Evolutionary conservation across 2,888 invertebrate genomes (phyloP), one percentile per base, ranked within the genome.

Genomic region (Gnatocerus cornutus): DNA sequence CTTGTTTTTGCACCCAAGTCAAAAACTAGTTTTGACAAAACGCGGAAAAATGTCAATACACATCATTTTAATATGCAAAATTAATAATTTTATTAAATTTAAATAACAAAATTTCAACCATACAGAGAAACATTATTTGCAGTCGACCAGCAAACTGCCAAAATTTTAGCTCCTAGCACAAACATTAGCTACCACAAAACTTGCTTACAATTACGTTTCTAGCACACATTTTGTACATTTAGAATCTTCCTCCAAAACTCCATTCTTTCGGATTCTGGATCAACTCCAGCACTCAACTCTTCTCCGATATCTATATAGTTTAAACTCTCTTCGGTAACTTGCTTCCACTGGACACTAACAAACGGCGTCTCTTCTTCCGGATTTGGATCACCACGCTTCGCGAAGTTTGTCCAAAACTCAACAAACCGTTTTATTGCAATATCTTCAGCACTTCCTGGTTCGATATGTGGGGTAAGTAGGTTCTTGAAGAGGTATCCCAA

Each of bases 401-500:
- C 81, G 66, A 82, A 82, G 71, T 80, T 80, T 0, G 78, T 76
- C 82, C 82, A 82, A 8, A 81, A 45, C 52, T 72, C 77, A 6
- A 77, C 68, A 59, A 81, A 74, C 21, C 77, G 71, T 52, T 73
- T 71, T 21, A 80, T 64, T 5, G 73, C 64, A 12, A 71, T 52
- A 21, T 79, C 79, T 74, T 82, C 81, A n/a, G 71, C 10, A 39
- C 78, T 78, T 4, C 73, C 75, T 3, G 72, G 62, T 10, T 69
- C 58, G 7, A 81, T 68, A 43, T 73, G 64, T 10, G 77, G 74
- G 3, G 69, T 71, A 1, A 70, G 6, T 5, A 66, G 21, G 37
- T 56, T 78, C 68, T 77, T 76, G 46, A 78, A 79, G 6, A 79
- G 41, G 62, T 79, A 79, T 27, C 79, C 78, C 12, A 79, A 48